Evolutionary conservation across 2,797 vertebrate species (phyloP), one percentile per base, ranked within the genome.

Genomic region (Pipistrellus nathusii): DNA sequence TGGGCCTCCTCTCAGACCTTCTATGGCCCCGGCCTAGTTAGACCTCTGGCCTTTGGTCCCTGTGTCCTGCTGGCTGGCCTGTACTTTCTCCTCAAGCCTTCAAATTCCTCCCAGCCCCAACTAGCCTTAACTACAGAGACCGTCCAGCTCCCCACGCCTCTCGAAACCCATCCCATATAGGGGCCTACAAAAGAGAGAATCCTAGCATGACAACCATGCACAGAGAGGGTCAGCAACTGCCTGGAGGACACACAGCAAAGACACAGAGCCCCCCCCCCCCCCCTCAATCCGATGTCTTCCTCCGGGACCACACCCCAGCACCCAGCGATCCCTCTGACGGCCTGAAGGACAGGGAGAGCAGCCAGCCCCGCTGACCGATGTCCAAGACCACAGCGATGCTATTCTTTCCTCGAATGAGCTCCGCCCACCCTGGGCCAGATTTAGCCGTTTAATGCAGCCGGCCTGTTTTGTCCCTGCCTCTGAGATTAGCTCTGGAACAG

Each of bases 401-500:
- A 96, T 97, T 97, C 95, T 96, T 96, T 97, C 96, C 96, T 97
- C 95, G 87, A 97, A 72, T 80, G 94, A 97, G 95, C 93, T 35
- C 96, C 92, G 3, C 94, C 96, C 72, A 44, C 68, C 86, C 64
- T 25, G 93, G 0, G 17, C 97, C 95, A 75, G 83, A 97, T 97
- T 96, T 97, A 97, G 97, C 95, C 55, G 1, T 96, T 97, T 97
- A 97, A 97, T 97, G 97, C 96, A 96, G 91, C 91, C 1, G 8
- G 87, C 77, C 89, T 94, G 91, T 75, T 93, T 90, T 6, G 1
- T 44, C 92, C 87, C 93, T 53, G 92, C 95, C 91, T 95, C 96
- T 92, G 95, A 96, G 96, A 97, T 97, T 90, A 97, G 93, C 90
- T 77, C 96, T 94, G 93, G 85, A 92, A 71, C 86, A 0, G 71